Percentiles rank a stretch among this genome's conserved stretches.
phyloP scores from a whole-genome alignment of 2,888 invertebrate genomes.

The Girardia tigrina region DNA sequence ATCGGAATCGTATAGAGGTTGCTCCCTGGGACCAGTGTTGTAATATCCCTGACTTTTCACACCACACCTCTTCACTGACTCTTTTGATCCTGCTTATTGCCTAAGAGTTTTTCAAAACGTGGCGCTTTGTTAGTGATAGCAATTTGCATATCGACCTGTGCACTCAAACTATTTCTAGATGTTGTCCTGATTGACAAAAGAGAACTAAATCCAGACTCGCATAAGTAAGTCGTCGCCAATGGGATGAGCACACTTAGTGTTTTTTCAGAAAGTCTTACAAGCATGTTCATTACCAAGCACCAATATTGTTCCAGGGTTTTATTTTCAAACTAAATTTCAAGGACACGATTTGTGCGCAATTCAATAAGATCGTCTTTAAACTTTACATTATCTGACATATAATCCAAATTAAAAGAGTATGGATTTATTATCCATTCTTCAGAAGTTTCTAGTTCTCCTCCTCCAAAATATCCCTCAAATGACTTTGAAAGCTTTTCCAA shows the following conservation, averaged over 20 bases:
- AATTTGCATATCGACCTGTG: constrained; percentile 15
- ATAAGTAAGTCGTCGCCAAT: constrained; percentile 21
- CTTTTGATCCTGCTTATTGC: constrained; percentile 16
- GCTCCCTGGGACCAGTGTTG: too few species aligned
- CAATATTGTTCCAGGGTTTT: background rate
- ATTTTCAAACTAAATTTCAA: background rate
- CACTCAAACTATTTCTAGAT: background rate
- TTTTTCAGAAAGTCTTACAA: constrained; percentile 2
- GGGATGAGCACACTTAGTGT: constrained; percentile 16
- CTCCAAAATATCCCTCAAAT: constrained; percentile 30
- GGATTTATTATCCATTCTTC: constrained; percentile 26
- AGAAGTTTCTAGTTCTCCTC: constrained; percentile 1
- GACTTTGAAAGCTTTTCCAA: constrained; percentile 16
- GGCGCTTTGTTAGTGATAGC: background rate
- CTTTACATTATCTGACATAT: constrained; percentile 7
- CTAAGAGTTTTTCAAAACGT: background rate
- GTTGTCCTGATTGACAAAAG: constrained; percentile 24
- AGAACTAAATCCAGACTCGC: constrained; percentile 24
- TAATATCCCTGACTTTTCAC: too few species aligned
- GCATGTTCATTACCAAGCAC: background rate
- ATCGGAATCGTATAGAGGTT: too few species aligned
- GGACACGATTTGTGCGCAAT: background rate
- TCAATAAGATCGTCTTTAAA: constrained; percentile 30
- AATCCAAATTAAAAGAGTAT: constrained; percentile 1
- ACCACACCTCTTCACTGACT: too few species aligned